Evolutionary conservation across 2,113 vertebrate species (phyloP).

Genomic region (Sus scrofa): T2T-Sscrofa CM000816.6:61479501-61480000

Average conservation of each 20-base stretch:
- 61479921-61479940: neutral
- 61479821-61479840: neutral
- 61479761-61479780: neutral
- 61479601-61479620: neutral
- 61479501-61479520: neutral
- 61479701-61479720: neutral
- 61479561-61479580: constrained; percentile 19
- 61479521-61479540: neutral
- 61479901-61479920: neutral
- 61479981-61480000: neutral
- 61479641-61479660: neutral
- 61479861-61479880: neutral
- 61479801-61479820: neutral
- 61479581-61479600: neutral
- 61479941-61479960: neutral
- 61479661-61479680: neutral
- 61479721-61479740: neutral
- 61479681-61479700: neutral
- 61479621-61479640: neutral
- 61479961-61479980: neutral
- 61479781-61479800: neutral
- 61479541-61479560: neutral
- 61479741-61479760: neutral
- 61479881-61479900: neutral
- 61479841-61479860: neutral